A percentile compares a stretch with the other conserved stretches of the same genome.
Evolutionary conservation across 2,888 invertebrate species (phyloP).

Genomic region (Andrena camellia): DNA sequence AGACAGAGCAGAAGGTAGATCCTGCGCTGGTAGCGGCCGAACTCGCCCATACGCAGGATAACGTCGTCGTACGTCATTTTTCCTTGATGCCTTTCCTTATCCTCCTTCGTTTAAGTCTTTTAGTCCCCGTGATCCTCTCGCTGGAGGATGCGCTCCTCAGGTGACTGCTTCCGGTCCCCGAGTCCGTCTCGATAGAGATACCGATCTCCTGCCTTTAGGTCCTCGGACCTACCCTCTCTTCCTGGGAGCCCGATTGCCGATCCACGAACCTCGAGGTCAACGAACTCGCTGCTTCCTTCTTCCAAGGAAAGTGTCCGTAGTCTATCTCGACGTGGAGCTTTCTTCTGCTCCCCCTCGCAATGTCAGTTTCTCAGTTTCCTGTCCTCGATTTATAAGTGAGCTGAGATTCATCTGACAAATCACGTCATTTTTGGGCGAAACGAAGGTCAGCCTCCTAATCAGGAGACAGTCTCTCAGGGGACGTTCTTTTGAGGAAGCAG

Average conservation of each 20-base stretch:
- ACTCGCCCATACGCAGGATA: slow-evolving; percentile 89
- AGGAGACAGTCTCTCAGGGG: not conserved
- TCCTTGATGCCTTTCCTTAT: slow-evolving; percentile 17
- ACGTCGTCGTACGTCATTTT: slow-evolving; percentile 91
- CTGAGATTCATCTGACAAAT: not conserved
- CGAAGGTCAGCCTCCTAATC: no score
- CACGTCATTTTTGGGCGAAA: slow-evolving; percentile 4
- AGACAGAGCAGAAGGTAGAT: slow-evolving; percentile 90
- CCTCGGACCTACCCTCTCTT: slow-evolving; percentile 4
- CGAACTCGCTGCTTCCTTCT: not conserved
- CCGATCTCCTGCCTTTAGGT: slow-evolving; percentile 17
- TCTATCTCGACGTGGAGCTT: no score
- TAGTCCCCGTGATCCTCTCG: slow-evolving; percentile 22
- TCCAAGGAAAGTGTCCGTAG: no score
- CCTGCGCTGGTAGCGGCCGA: slow-evolving; percentile 90
- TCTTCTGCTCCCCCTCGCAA: not conserved
- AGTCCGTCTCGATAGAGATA: slow-evolving; percentile 38
- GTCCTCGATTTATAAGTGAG: not conserved
- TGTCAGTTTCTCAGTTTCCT: not conserved
- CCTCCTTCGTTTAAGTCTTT: slow-evolving; percentile 32
- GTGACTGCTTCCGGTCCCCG: slow-evolving; percentile 22
- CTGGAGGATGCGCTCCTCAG: slow-evolving; percentile 32
- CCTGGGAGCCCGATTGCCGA: slow-evolving; percentile 1
- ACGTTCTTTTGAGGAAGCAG: no score
- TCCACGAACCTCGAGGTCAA: not conserved